Evolutionary conservation across 2,113 vertebrate species (phyloP), one percentile per base, ranked within the genome.

Genomic region (Channa maculata): DNA sequence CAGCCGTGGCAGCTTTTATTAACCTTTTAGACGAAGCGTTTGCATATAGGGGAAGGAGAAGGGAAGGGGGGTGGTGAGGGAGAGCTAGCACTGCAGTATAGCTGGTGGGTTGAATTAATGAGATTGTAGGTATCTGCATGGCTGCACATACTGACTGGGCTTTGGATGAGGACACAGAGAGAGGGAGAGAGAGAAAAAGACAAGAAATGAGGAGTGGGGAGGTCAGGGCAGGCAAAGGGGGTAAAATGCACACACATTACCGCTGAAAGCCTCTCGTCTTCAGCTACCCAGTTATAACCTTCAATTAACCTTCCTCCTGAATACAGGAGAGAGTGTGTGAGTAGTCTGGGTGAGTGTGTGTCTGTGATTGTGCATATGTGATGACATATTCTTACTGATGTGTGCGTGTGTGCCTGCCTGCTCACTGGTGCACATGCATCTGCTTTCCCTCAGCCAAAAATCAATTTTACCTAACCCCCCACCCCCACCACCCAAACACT

Each of bases 41-140:
- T 91, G 88, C 86, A 86, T 89, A 85, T 71, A 80, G 69, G 55
- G 58, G 52, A 55, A 48, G n/a, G 55, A 54, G 8, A 44, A 38
- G 63, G 53, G 24, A 36, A 53, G 43, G 5, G 62, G 39, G 41
- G 38, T n/a, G n/a, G n/a, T n/a, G 54, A 41, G 55, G 48, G 59
- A 68, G 71, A 67, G 84, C 66, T 8, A 44, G 50, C 51, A 49
- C 79, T 86, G 85, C 86, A 84, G 83, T 82, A 76, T 73, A 74
- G 86, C 83, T 80, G 60, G 70, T 90, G 91, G 86, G 87, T 84
- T 89, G 88, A 89, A 91, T 92, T 90, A 90, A 90, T 91, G 89
- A 93, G 88, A 93, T 85, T 90, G 90, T 88, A 92, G 84, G 89
- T 91, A 92, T 91, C 88, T 92, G 92, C 92, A 89, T 91, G 88